Evolutionary conservation across 2,113 vertebrate species (phyloP).

Genomic region (Limnothrissa miodon): DNA sequence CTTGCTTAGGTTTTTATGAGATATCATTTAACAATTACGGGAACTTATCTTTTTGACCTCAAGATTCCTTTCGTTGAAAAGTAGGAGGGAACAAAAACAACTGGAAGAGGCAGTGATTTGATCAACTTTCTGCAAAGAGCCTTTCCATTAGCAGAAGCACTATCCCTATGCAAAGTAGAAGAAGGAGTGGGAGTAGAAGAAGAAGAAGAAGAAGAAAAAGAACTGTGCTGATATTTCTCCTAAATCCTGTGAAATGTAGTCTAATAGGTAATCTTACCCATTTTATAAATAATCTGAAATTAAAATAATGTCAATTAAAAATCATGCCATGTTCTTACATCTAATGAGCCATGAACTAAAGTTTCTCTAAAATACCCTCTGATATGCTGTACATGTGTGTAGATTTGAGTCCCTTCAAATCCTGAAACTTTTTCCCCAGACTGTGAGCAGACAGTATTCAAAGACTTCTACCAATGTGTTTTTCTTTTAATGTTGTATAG

Average conservation of each 20-base stretch:
- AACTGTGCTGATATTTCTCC: background rate
- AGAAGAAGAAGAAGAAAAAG: background rate
- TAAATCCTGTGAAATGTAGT: background rate
- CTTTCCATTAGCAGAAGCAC: background rate
- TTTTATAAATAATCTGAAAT: background rate
- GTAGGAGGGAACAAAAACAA: background rate
- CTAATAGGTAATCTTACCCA: background rate
- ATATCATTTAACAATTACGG: slow-evolving; percentile 55
- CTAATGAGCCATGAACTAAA: background rate
- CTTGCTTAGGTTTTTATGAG: slow-evolving; percentile 59
- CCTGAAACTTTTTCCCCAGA: background rate
- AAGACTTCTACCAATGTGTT: background rate
- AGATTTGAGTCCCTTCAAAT: background rate
- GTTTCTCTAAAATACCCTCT: background rate
- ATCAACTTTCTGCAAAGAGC: background rate
- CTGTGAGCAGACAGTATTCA: background rate
- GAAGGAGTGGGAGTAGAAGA: background rate
- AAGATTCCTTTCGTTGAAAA: slow-evolving; percentile 50
- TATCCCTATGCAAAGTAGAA: background rate
- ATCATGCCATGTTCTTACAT: background rate
- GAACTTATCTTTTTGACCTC: slow-evolving; percentile 62
- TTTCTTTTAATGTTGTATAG: too few species aligned
- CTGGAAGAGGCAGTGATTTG: background rate
- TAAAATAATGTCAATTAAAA: background rate
- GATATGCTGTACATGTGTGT: background rate